Conservation (phyloP, 2,888 invertebrate genomes). For the Drosophila stalkeri region DNA sequence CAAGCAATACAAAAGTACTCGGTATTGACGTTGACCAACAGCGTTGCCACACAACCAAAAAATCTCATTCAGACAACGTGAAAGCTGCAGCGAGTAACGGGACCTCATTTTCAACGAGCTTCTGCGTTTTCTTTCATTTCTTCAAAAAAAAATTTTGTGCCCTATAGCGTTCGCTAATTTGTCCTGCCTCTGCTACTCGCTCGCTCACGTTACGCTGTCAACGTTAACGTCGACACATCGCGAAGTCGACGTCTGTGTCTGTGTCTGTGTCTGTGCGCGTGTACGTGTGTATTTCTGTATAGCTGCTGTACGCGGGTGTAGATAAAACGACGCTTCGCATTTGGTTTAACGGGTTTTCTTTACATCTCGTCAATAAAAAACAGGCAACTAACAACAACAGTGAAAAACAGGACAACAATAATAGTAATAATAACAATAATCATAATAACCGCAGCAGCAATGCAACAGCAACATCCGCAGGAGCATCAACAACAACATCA, state of each 20-base stretch:
- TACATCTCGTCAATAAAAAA: not conserved
- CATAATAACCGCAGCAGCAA: constrained; percentile 23
- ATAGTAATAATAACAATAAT: constrained; percentile 12
- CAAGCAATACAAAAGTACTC: not conserved
- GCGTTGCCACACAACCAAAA: constrained; percentile 47
- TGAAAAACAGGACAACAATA: constrained; percentile 1
- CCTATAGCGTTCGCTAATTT: constrained; percentile 42
- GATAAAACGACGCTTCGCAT: constrained; percentile 42
- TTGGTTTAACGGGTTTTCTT: constrained; percentile 18
- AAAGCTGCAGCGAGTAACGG: constrained; percentile 46
- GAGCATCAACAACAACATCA: constrained; percentile 35
- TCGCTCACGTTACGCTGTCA: constrained; percentile 19
- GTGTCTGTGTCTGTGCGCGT: constrained; percentile 9
- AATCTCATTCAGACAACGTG: constrained; percentile 13
- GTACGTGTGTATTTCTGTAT: constrained; percentile 10
- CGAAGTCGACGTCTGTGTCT: constrained; percentile 8
- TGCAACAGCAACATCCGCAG: constrained; percentile 38
- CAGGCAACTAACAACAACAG: constrained; percentile 27
- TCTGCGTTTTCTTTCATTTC: constrained; percentile 14
- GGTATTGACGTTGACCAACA: constrained; percentile 11
- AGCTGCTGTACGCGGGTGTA: constrained; percentile 38
- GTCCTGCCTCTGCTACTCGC: constrained; percentile 13
- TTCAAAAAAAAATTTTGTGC: constrained; percentile 11
- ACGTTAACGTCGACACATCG: constrained; percentile 1
- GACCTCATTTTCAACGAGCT: constrained; percentile 25